These are phyloP conservation scores for Apaloderma vittatum DNA, from an alignment of 2,113 vertebrate species.

Conservation along the genomic window DNA sequence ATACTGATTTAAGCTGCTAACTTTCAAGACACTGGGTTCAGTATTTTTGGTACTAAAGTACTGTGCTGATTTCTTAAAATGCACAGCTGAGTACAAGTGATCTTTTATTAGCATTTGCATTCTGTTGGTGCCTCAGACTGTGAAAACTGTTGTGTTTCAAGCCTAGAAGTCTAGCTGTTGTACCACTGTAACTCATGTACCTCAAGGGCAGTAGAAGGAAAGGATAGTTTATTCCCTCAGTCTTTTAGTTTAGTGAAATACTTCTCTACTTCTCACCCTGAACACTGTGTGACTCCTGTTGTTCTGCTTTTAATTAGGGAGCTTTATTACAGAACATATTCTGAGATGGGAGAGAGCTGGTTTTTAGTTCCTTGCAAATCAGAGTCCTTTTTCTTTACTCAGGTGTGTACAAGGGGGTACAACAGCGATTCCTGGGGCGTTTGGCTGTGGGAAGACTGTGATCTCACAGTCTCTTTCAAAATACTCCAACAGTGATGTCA, in stretches of 20 bases:
- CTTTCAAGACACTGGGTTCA: not conserved
- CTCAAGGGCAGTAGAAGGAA: not conserved
- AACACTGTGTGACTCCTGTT: not conserved
- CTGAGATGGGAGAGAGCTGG: not conserved
- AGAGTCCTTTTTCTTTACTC: slow-evolving; percentile 42
- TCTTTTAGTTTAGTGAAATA: not conserved
- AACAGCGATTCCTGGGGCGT: slow-evolving; percentile 96
- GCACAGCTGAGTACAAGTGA: not conserved
- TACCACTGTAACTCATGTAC: not conserved
- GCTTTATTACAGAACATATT: not conserved
- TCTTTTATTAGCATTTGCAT: not conserved
- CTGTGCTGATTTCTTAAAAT: not conserved
- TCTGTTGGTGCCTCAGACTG: not conserved
- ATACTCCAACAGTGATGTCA: slow-evolving; percentile 98
- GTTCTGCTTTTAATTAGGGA: not conserved
- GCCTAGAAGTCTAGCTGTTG: not conserved
- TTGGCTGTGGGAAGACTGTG: slow-evolving; percentile 97
- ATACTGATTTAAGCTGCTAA: not conserved
- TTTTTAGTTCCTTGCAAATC: slow-evolving; percentile 1
- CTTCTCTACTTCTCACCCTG: not conserved
- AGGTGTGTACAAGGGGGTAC: slow-evolving; percentile 99
- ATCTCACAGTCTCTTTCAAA: slow-evolving; percentile 98
- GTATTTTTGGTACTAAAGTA: not conserved
- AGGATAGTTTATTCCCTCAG: not conserved
- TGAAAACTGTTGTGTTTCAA: not conserved